Evolutionary conservation across 2,888 invertebrate species (phyloP).

Genomic region (Synanthedon tipuliformis): DNA sequence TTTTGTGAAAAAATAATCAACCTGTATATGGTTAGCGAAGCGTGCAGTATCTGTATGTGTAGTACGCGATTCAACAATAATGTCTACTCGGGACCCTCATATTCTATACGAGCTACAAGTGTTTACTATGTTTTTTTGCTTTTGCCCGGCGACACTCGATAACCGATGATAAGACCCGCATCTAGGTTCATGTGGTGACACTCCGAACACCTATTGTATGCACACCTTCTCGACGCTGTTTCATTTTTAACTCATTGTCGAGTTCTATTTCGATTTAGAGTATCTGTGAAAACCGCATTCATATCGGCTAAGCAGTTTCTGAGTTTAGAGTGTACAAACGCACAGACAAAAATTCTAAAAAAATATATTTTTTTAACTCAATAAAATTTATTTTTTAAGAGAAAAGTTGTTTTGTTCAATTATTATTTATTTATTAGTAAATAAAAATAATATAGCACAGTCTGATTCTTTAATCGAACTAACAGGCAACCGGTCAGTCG

Average conservation of each 20-base stretch:
- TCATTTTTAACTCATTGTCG: conserved; percentile 12
- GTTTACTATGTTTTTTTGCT: conserved; percentile 22
- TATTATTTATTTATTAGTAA: too few relatives aligned
- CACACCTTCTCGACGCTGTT: conserved; percentile 8
- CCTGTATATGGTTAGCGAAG: conserved; percentile 7
- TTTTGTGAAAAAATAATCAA: background rate
- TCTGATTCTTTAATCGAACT: too few relatives aligned
- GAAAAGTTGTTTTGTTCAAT: too few relatives aligned
- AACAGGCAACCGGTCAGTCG: too few relatives aligned
- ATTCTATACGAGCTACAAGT: conserved; percentile 27
- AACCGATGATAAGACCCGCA: conserved; percentile 57
- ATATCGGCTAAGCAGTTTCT: too few relatives aligned
- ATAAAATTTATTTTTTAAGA: too few relatives aligned
- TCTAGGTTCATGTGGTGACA: conserved; percentile 13
- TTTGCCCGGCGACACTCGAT: conserved; percentile 21
- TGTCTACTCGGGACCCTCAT: conserved; percentile 30
- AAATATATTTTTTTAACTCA: too few relatives aligned
- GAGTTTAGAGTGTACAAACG: too few relatives aligned
- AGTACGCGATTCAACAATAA: conserved; percentile 13
- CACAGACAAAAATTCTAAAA: too few relatives aligned
- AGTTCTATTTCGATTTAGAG: conserved; percentile 1
- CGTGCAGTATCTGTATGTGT: conserved; percentile 14
- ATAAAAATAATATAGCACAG: too few relatives aligned
- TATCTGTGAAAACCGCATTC: too few relatives aligned
- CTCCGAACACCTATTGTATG: too few relatives aligned